Evolutionary conservation across 2,797 vertebrate species (phyloP), one percentile per base, ranked within the genome.

Genomic region (Brachyrhaphis roseni): DNA sequence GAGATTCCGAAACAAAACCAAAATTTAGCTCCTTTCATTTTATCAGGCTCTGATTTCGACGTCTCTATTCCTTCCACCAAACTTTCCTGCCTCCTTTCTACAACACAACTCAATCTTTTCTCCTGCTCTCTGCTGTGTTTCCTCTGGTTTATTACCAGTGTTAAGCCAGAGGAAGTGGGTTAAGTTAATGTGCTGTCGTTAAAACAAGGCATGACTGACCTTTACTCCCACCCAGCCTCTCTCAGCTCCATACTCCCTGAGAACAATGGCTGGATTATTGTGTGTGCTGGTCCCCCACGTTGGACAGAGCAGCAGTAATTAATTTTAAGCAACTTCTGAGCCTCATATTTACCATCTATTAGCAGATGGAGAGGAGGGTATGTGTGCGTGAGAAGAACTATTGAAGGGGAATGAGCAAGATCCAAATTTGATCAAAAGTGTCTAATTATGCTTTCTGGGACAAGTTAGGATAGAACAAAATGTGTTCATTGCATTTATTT

Each of bases 241-340:
- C 74, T 15, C 90, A 90, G 79, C 78, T 86, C 72, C 43, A 64
- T 96, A 92, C 96, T 96, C 96, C 92, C 95, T 95, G 89, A 95
- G 96, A 97, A 97, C 96, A 97, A 97, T 97, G 89, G 94, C 57
- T 87, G 92, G 94, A 96, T 97, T 97, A 97, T 96, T 91, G 92
- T 86, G 89, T 87, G 89, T 88, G 85, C 92, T 77, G 85, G 94
- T 94, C 88, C 90, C 89, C 87, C 90, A 90, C 90, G 91, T 96
- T 88, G 90, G 91, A 93, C 90, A 89, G 89, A 90, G 89, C 92
- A 89, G 89, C 86, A 93, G 90, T 92, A 91, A 87, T 95, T 94
- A 0, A 78, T 90, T 95, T 94, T 86, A 88, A 94, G 93, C 92
- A 91, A 77, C 93, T 94, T 91, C 79, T 88, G 89, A 88, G 92